Evolutionary conservation across 2,113 vertebrate genomes (phyloP).

Genomic region (Castor canadensis): DNA sequence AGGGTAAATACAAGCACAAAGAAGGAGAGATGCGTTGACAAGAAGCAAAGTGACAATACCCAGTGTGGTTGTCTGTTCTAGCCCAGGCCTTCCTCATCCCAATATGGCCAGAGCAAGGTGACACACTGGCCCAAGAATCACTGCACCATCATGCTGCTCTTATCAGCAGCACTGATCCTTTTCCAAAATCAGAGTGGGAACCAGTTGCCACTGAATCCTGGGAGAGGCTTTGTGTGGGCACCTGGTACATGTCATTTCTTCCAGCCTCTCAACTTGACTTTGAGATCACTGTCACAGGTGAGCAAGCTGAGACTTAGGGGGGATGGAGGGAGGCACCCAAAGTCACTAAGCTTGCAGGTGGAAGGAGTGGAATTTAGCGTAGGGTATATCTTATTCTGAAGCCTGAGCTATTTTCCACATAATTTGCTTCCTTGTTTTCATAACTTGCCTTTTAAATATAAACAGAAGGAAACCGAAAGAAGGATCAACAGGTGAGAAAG

Average conservation of each 20-base stretch:
- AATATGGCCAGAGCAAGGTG: no score
- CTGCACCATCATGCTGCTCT: neutral
- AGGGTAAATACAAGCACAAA: neutral
- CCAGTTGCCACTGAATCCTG: neutral
- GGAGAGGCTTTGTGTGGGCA: neutral
- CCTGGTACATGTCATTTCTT: accelerated
- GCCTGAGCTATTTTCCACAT: neutral
- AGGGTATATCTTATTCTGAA: neutral
- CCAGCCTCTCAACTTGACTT: neutral
- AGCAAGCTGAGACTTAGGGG: accelerated
- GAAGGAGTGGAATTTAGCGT: neutral
- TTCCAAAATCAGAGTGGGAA: neutral
- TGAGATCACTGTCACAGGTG: neutral
- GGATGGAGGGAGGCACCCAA: no score
- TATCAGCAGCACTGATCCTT: neutral
- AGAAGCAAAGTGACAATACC: no score
- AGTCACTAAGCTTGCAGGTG: no score
- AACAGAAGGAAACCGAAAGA: neutral
- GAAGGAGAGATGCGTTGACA: neutral
- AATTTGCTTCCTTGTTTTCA: no score
- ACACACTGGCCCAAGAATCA: neutral
- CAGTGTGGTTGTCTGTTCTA: accelerated
- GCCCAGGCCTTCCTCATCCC: accelerated
- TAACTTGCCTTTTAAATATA: neutral
- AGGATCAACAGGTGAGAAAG: neutral